A percentile compares a stretch with the other conserved stretches of the same genome.
Conservation (phyloP, 2,888 invertebrate species). For the Gastrophysa polygoni region DNA sequence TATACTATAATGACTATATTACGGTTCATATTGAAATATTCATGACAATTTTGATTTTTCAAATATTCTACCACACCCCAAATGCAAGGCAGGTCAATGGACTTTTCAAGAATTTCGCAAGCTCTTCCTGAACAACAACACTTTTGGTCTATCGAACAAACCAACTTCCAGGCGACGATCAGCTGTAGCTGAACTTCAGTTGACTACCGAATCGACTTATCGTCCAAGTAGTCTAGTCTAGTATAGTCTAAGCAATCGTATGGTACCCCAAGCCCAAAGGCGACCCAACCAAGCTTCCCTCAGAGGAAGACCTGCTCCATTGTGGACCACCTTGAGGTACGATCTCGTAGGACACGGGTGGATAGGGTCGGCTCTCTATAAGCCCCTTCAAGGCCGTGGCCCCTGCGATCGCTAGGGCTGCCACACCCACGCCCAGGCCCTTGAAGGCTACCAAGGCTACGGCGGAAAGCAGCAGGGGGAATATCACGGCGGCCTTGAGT, state of each 20-base stretch:
- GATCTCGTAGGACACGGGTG: slow-evolving; percentile 53
- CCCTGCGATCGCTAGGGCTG: slow-evolving; percentile 67
- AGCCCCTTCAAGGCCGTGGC: slow-evolving; percentile 52
- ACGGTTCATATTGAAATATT: too few species aligned
- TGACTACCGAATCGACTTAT: too few species aligned
- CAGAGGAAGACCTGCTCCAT: slow-evolving; percentile 46
- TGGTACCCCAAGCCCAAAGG: slow-evolving; percentile 42
- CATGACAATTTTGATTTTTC: too few species aligned
- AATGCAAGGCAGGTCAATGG: too few species aligned
- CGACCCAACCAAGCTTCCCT: slow-evolving; percentile 21
- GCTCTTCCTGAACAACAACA: too few species aligned
- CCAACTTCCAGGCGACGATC: too few species aligned
- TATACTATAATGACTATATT: too few species aligned
- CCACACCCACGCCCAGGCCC: slow-evolving; percentile 67
- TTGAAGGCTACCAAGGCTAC: slow-evolving; percentile 70
- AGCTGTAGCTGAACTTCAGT: too few species aligned
- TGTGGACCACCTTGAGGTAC: slow-evolving; percentile 49
- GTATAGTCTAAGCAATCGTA: slow-evolving; percentile 29
- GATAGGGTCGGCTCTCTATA: slow-evolving; percentile 46
- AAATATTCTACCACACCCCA: too few species aligned
- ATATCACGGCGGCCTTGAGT: slow-evolving; percentile 66
- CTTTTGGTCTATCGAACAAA: too few species aligned
- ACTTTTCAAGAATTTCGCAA: too few species aligned
- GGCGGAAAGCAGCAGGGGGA: slow-evolving; percentile 66
- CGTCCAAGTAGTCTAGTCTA: too few species aligned